Base-by-base conservation (phyloP, 2,888 invertebrate species). In the Cinara cedri region DNA sequence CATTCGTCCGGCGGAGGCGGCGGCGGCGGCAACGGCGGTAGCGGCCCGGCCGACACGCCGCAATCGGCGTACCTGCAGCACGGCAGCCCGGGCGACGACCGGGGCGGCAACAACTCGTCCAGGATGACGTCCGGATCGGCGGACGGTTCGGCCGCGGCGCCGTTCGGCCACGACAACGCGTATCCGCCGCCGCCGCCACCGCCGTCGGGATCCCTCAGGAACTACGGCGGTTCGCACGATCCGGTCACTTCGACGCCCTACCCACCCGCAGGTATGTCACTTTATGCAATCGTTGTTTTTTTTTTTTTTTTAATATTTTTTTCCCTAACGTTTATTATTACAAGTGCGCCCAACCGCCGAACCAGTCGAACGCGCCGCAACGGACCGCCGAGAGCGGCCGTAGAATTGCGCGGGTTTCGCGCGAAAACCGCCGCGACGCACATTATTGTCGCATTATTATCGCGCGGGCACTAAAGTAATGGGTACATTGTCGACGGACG, bases 151-250 rank as follows among this genome's bases (percentile, higher is more conserved):
- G 54, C 66, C 14, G 81, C 63, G 14, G 81, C 68, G 3, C 72
- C 81, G 49, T 81, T 81, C 65, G 81, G 81, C 16, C 81, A 81
- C 68, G 81, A 82, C 71, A 72, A 60, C 72, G 81, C 82, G 80
- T 93, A 93, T 85, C 90, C 91, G 75, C 92, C 91, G 87, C 93
- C 93, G 86, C 88, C 88, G 51, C 90, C 90, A 91, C 86, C 89
- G 90, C 89, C 90, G 91, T 85, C 89, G 90, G 26, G 19, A 34
- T 90, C 91, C 74, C 68, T 78, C 57, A 21, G 78, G 34, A 78
- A 60, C 60, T 78, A 78, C 78, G 75, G 65, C 1, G 49, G 68
- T 16, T 57, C 66, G 6, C 78, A 78, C 78, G 65, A 92, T 92
- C 83, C 90, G 91, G 84, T 90, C 82, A 60, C 83, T 21, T 82